Evolutionary conservation across 2,113 vertebrate species (phyloP), one percentile per base, ranked within the genome.

Genomic region (Dermatemys mawii): DNA sequence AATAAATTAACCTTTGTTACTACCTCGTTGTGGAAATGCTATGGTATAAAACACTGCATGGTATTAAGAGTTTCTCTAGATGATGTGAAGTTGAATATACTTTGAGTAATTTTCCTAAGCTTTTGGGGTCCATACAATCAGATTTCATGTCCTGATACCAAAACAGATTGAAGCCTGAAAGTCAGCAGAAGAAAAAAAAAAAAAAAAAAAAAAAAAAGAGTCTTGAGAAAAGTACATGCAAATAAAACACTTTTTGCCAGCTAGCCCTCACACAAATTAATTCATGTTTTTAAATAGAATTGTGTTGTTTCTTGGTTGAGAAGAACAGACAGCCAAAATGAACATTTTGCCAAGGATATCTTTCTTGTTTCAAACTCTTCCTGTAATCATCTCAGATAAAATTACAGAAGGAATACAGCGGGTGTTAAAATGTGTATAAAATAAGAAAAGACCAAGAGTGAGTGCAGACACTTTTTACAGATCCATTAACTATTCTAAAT

Each of bases 91-190:
- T 67, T 82, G 90, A 87, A 38, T 92, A 32, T 81, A 4, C 8
- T 79, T 89, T 49, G 26, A 27, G 0, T n/a, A 5, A 80, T 90
- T 88, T 85, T 90, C 44, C 17, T 87, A 16, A 81, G 6, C 83
- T 79, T 82, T n/a, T 84, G 24, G n/a, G 1, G 8, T 48, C 70
- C 32, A 1, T 16, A 73, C 2, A 9, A 5, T 2, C 0, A 44
- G 89, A 87, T 76, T 55, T 90, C 90, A 79, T 79, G 14, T 89
- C 32, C 80, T 83, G 8, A 38, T 88, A 13, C 22, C 51, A 70
- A 70, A 70, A 70, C 19, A 88, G 8, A 73, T 73, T 63, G 70
- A 70, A 76, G 87, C 48, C 22, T 11, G 83, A 60, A 60, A 89
- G 19, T 63, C 44, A 90, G 14, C 44, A 89, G 54, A 11, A 57